A percentile compares a stretch with the other conserved stretches of the same genome.
phyloP scores from a whole-genome alignment of 2,797 vertebrate genomes.

The Hyperoplus immaculatus region DNA sequence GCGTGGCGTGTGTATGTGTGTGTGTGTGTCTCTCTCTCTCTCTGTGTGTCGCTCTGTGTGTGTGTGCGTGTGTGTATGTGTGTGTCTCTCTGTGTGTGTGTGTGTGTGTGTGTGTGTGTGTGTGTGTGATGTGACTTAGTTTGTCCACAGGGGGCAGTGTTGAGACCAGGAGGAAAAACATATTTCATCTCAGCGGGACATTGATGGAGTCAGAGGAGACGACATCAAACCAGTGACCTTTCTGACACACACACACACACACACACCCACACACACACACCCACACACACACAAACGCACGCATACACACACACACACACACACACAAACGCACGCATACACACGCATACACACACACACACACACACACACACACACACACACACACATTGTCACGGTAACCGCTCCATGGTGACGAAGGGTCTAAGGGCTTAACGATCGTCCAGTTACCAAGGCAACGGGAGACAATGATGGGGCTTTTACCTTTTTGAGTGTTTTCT shows the following conservation, averaged over 20 bases:
- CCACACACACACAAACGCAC: not conserved
- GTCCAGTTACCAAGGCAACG: constrained; percentile 70
- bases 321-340: not conserved
- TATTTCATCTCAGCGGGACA: constrained; percentile 24
- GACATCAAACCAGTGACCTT: constrained; percentile 37
- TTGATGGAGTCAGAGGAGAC: constrained; percentile 19
- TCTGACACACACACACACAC: constrained; percentile 2
- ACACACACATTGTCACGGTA: constrained; percentile 47
- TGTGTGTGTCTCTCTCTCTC: no score
- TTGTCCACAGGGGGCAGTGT: constrained; percentile 51
- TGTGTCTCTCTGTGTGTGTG: no score
- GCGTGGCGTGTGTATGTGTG: no score
- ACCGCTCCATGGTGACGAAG: constrained; percentile 38
- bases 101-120: no score
- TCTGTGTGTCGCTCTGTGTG: no score
- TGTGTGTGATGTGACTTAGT: constrained; percentile 20
- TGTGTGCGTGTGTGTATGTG: no score
- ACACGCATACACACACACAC: not conserved
- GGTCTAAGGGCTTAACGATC: constrained; percentile 52
- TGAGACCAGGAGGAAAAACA: not conserved
- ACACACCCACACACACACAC: not conserved
- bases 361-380: constrained; percentile 20
- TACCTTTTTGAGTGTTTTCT: constrained; percentile 43
- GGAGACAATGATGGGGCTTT: constrained; percentile 55
- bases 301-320: constrained; percentile 3